Evolutionary conservation across 1,140 invertebrate species (phyloP).

Genomic region (Drosophila bifasciata): DNA sequence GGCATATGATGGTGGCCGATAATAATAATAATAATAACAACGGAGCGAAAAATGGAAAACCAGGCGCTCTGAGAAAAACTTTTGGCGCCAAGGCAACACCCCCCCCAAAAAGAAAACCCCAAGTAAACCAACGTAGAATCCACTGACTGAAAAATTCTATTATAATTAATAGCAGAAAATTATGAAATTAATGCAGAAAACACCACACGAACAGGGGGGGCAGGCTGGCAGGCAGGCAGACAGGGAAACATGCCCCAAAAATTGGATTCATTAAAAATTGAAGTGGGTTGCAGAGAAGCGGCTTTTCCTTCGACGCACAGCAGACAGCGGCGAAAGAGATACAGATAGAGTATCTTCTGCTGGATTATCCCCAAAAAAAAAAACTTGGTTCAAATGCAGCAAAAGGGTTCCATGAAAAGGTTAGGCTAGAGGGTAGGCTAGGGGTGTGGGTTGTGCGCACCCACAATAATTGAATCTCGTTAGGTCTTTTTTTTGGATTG

Average conservation of each 20-base stretch:
- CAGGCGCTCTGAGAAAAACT: slow-evolving; percentile 49
- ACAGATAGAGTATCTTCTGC: background rate
- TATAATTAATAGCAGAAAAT: slow-evolving; percentile 82
- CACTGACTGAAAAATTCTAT: slow-evolving; percentile 81
- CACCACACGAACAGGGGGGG: slow-evolving; percentile 25
- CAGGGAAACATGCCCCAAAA: slow-evolving; percentile 49
- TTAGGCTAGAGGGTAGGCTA: too few species aligned
- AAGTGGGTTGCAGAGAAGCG: slow-evolving; percentile 61
- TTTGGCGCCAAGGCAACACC: slow-evolving; percentile 68
- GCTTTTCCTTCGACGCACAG: background rate
- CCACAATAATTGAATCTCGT: slow-evolving; percentile 48
- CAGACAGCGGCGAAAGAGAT: too few species aligned
- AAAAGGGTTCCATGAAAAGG: slow-evolving; percentile 14
- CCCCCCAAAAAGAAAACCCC: background rate
- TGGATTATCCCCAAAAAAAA: slow-evolving; percentile 67
- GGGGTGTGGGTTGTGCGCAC: too few species aligned
- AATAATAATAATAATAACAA: slow-evolving; percentile 61
- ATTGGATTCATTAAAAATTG: slow-evolving; percentile 82
- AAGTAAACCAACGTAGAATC: slow-evolving; percentile 28
- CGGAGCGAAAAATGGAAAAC: slow-evolving; percentile 17
- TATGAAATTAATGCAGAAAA: slow-evolving; percentile 80
- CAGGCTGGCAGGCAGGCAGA: slow-evolving; percentile 25
- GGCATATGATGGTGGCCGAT: slow-evolving; percentile 81
- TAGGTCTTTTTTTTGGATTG: slow-evolving; percentile 40
- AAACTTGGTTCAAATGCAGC: slow-evolving; percentile 41